Evolutionary conservation across 2,888 invertebrate species (phyloP).

Genomic region (Drosophila vallismaia): DNA sequence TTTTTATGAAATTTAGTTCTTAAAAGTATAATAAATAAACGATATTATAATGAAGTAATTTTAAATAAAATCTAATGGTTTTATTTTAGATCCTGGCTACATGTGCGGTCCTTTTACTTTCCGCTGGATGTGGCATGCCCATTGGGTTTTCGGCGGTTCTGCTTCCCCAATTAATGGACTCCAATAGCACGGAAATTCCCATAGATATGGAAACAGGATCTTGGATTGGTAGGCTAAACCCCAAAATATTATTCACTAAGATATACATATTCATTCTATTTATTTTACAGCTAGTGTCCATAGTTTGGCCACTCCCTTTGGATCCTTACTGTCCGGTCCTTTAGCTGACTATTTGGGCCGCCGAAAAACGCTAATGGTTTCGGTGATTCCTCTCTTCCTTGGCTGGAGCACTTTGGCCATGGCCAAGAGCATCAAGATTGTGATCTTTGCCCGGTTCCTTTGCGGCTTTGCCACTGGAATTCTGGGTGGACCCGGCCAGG

Average conservation of each 20-base stretch:
- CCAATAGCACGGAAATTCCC: conserved; percentile 85
- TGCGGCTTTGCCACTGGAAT: conserved; percentile 90
- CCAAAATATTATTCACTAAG: neutral
- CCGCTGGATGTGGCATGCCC: conserved; percentile 91
- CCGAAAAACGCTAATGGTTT: conserved; percentile 87
- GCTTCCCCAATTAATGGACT: conserved; percentile 88
- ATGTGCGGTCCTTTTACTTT: conserved; percentile 88
- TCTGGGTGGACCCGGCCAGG: conserved; percentile 90
- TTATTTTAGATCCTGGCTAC: conserved; percentile 87
- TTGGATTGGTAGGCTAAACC: conserved; percentile 86
- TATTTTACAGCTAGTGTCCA: conserved; percentile 89
- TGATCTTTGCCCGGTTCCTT: conserved; percentile 88
- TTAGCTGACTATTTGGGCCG: conserved; percentile 89
- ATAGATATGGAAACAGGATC: conserved; percentile 90
- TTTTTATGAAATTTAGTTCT: no score
- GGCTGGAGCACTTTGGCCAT: conserved; percentile 89
- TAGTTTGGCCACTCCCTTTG: conserved; percentile 90
- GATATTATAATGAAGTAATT: no score
- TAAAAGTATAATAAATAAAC: no score
- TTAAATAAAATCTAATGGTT: no score
- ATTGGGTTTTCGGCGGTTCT: conserved; percentile 90
- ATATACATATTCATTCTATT: neutral
- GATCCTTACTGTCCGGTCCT: conserved; percentile 89
- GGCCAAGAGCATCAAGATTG: conserved; percentile 85
- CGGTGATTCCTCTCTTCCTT: conserved; percentile 87